These are phyloP conservation scores for Alaudala cheleensis DNA, from an alignment of 2,113 vertebrate species.

Conservation along the genomic window DNA sequence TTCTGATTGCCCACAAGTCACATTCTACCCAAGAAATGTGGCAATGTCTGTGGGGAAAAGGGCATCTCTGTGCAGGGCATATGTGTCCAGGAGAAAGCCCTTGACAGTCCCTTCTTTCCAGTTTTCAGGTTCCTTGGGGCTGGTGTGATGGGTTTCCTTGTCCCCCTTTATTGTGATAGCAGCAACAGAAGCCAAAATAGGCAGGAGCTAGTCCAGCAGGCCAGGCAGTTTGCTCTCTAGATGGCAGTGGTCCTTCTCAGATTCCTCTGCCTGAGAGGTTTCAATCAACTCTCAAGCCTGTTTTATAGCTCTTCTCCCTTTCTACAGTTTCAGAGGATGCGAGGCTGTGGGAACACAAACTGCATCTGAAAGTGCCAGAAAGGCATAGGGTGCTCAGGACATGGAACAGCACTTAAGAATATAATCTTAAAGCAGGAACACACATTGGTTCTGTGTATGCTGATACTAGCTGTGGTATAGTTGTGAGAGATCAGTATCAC, in stretches of 20 bases:
- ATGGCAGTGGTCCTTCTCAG: neutral
- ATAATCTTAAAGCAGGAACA: neutral
- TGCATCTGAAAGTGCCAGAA: neutral
- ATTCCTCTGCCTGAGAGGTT: neutral
- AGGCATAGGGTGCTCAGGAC: neutral
- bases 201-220: neutral
- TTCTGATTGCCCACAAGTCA: neutral
- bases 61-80: neutral
- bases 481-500: neutral
- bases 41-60: neutral
- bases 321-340: neutral
- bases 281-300: neutral
- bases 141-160: fast-evolving
- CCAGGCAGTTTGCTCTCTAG: neutral
- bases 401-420: neutral
- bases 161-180: neutral
- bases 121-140: fast-evolving
- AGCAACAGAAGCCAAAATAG: neutral
- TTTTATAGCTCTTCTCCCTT: neutral
- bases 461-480: neutral
- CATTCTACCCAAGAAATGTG: neutral
- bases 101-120: neutral
- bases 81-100: neutral
- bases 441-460: neutral
- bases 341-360: neutral